Evolutionary conservation across 2,113 vertebrate genomes (phyloP).

Genomic region (Xiphorhynchus elegans): DNA sequence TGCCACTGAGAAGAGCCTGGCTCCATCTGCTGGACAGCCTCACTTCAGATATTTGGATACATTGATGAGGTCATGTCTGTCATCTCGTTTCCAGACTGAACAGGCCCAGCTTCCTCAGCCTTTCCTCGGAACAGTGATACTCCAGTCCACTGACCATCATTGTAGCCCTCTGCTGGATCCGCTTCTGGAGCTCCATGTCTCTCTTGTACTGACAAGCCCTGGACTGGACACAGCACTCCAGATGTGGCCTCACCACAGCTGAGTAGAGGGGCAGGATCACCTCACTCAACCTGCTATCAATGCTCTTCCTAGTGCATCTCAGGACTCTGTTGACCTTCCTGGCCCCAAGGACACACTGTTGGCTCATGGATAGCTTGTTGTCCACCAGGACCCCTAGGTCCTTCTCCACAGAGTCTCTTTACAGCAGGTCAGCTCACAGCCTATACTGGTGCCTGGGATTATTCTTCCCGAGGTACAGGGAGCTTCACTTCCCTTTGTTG

Average conservation of each 20-base stretch:
- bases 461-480: background rate
- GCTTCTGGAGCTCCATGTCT: background rate
- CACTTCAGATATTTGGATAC: rapidly evolving
- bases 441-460: background rate
- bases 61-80: rapidly evolving
- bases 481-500: too few species aligned
- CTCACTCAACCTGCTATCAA: background rate
- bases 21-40: too few species aligned
- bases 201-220: background rate
- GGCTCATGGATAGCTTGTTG: background rate
- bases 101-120: background rate
- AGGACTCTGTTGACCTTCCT: background rate
- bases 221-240: rapidly evolving
- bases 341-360: background rate
- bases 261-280: background rate
- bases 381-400: background rate
- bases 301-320: background rate
- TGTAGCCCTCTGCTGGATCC: background rate
- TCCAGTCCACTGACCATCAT: background rate
- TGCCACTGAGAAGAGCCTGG: background rate
- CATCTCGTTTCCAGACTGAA: background rate
- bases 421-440: rapidly evolving
- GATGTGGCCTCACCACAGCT: background rate
- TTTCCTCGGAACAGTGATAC: background rate
- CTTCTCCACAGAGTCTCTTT: background rate